Base-by-base conservation (phyloP, 2,888 invertebrate genomes). In the Agelastica alni region DNA sequence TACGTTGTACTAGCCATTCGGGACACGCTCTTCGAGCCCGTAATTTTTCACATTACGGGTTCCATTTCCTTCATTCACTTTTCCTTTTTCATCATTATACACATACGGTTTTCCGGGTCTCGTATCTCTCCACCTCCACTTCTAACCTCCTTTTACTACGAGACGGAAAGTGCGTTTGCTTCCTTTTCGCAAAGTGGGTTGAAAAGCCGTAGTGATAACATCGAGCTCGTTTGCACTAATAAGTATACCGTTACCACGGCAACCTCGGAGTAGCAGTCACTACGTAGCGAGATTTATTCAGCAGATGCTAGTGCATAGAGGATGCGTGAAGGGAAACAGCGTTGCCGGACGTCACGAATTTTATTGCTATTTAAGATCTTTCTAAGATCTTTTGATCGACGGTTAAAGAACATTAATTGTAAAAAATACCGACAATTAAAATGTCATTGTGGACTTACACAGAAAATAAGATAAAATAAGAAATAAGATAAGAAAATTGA, bases 251-350 rank as follows among this genome's bases (percentile, higher is more conserved):
- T 62, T 48, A 49, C 64, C 61, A 66, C 64, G 58, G 57, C 61
- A 56, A 66, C 63, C 57, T 47, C 59, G 61, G 66, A 66, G 52
- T 48, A 58, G 53, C 63, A 58, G 42, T 45, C 36, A 30, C 48
- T 28, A 37, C 32, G 28, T 7, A 31, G 9, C 20, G 39, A 55
- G 49, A 55, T 55, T 45, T 55, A 51, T 51, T 49, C 41, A 34
- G 45, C 41, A 17, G 49, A 61, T 59, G 56, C 56, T 59, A 59
- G 56, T 56, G 60, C 55, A 63, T 58, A 58, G 64, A 63, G 66
- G 60, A 60, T 66, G 64, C 66, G 66, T 66, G 57, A 58, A 60
- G 61, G 58, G 56, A 58, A 4, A 17, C 54, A 7, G n/a, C 39
- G 45, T 55, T 45, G 54, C 49, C 54, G 42, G 10, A 12, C 34